A percentile compares a stretch with the other conserved stretches of the same genome.
These are phyloP conservation scores for Oncorhynchus nerka DNA, from an alignment of 2,113 vertebrate genomes.

Conservation along the genomic window DNA sequence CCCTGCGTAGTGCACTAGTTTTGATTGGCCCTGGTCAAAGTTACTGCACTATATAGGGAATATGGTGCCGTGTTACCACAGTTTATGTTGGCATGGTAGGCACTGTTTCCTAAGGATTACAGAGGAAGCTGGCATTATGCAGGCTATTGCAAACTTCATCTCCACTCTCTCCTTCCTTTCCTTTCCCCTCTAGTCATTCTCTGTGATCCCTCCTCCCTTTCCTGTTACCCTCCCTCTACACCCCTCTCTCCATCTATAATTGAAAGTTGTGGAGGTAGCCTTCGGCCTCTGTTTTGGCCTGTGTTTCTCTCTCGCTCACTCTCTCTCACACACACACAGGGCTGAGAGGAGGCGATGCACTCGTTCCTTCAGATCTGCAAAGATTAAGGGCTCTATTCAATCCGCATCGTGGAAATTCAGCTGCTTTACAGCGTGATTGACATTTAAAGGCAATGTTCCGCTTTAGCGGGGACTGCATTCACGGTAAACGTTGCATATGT, in stretches of 20 bases:
- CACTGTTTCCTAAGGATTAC: not conserved
- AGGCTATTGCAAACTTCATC: not conserved
- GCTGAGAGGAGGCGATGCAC: not conserved
- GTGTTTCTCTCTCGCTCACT: conserved; percentile 4
- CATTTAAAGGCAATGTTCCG: too few relatives aligned
- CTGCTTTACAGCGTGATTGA: too few relatives aligned
- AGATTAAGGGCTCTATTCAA: conserved; percentile 35
- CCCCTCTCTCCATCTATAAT: conserved; percentile 13
- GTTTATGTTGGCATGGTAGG: not conserved
- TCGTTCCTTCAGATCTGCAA: conserved; percentile 31
- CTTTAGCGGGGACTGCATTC: too few relatives aligned
- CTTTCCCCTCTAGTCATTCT: conserved; percentile 1
- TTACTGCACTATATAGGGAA: too few relatives aligned
- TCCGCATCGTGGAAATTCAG: too few relatives aligned
- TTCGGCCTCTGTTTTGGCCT: not conserved
- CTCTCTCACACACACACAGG: not conserved
- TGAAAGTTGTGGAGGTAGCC: conserved; percentile 5
- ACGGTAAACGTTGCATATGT: too few relatives aligned
- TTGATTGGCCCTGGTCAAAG: too few relatives aligned
- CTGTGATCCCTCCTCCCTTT: not conserved
- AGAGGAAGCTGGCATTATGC: not conserved
- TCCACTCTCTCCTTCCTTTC: not conserved
- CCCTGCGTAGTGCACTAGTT: too few relatives aligned
- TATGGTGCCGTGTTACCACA: not conserved
- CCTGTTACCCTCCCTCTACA: not conserved